phyloP scores from a whole-genome alignment of 2,888 invertebrate genomes.

The Megamerina dolium region DNA sequence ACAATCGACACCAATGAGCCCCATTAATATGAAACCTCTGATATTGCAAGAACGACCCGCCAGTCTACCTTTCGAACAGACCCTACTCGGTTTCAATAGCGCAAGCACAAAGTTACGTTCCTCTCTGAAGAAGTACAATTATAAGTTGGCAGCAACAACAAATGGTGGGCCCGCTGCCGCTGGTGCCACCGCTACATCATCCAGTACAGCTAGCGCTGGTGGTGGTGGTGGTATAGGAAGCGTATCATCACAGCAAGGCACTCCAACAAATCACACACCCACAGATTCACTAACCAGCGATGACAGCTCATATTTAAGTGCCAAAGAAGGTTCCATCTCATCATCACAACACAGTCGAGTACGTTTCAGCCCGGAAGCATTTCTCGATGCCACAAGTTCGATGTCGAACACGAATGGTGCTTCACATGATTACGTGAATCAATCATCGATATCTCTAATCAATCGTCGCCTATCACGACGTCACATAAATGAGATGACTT shows the following conservation, averaged over 20 bases:
- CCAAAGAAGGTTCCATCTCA: conserved; percentile 64
- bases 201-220: background rate
- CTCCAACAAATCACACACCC: conserved; percentile 78
- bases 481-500: conserved; percentile 31
- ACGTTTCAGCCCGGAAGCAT: conserved; percentile 70
- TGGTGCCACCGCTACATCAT: conserved; percentile 66
- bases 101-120: conserved; percentile 64
- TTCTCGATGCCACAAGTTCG: conserved; percentile 53
- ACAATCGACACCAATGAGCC: conserved; percentile 22
- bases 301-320: conserved; percentile 83
- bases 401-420: conserved; percentile 15
- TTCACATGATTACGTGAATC: conserved; percentile 10
- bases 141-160: conserved; percentile 53
- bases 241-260: conserved; percentile 45
- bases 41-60: conserved; percentile 40
- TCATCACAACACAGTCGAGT: conserved; percentile 67
- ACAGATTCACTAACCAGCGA: conserved; percentile 81
- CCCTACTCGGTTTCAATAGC: conserved; percentile 31
- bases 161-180: conserved; percentile 65
- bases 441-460: conserved; percentile 23
- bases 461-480: conserved; percentile 33
- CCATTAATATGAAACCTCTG: conserved; percentile 24
- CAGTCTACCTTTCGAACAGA: conserved; percentile 51
- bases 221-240: conserved; percentile 14
- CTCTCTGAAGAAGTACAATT: conserved; percentile 67